phyloP scores from a whole-genome alignment of 2,888 invertebrate species.

The Smittia sp. region DNA sequence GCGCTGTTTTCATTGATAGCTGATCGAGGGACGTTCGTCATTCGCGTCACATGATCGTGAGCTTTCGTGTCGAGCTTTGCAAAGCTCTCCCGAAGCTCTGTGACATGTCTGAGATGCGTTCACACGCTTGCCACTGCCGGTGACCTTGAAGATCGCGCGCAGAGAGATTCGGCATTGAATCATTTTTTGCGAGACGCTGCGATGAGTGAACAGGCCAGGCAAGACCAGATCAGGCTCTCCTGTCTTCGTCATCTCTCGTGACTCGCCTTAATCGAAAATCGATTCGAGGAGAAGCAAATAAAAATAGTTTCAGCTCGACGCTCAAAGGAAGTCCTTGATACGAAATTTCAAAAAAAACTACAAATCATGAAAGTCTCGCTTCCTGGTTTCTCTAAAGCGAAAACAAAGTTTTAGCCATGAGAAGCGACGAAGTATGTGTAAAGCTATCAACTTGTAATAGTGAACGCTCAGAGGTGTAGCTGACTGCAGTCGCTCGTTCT shows the following conservation, averaged over 20 bases:
- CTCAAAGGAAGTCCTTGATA: conserved; percentile 39
- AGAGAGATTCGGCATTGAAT: not conserved
- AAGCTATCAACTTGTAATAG: conserved; percentile 28
- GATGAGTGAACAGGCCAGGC: not conserved
- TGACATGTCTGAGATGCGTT: not conserved
- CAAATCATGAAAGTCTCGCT: conserved; percentile 7
- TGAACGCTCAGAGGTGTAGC: conserved; percentile 15
- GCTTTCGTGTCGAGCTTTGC: no score
- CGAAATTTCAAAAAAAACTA: conserved; percentile 23
- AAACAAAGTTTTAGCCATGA: not conserved
- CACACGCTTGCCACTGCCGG: not conserved
- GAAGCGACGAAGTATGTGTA: conserved; percentile 3
- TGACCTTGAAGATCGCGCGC: conserved; percentile 34
- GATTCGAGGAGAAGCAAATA: not conserved
- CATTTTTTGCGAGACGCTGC: not conserved
- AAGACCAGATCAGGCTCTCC: not conserved
- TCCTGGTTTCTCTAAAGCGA: conserved; percentile 37
- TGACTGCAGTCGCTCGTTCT: no score
- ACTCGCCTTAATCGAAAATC: conserved; percentile 16
- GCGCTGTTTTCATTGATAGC: conserved; percentile 2
- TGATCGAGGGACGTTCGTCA: not conserved
- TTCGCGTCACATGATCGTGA: no score
- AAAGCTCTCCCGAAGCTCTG: not conserved
- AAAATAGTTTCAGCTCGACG: not conserved
- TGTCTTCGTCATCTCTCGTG: not conserved